A percentile compares a stretch with the other conserved stretches of the same genome.
These are phyloP conservation scores for Macroglossus sobrinus DNA, from an alignment of 2,113 vertebrate genomes.

Conservation along the genomic window DNA sequence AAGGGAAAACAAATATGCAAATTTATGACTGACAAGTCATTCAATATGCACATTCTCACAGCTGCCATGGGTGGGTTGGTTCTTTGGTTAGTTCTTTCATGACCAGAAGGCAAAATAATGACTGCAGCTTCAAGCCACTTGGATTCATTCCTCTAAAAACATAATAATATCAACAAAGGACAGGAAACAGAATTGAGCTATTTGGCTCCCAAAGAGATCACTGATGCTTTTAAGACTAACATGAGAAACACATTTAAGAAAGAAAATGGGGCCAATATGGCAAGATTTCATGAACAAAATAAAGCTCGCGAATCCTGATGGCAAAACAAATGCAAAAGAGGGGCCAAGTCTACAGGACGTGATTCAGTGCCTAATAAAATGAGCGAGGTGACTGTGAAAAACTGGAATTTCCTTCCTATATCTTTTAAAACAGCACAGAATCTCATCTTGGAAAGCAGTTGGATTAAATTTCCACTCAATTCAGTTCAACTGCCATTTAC, in stretches of 20 bases:
- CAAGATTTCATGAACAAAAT: constrained; percentile 17
- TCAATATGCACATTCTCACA: background rate
- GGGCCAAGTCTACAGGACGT: background rate
- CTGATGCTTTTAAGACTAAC: constrained; percentile 48
- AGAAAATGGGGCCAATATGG: background rate
- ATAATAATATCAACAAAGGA: constrained; percentile 30
- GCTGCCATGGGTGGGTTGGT: background rate
- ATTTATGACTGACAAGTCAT: background rate
- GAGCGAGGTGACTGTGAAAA: background rate
- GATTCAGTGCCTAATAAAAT: background rate
- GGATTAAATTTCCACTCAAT: background rate
- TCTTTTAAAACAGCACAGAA: constrained; percentile 3
- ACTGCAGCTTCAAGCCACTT: background rate
- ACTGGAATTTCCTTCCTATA: constrained; percentile 31
- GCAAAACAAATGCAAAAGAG: constrained; percentile 11
- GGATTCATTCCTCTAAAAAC: constrained; percentile 35
- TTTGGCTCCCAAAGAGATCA: constrained; percentile 14
- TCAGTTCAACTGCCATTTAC: background rate
- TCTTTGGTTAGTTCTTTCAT: no score
- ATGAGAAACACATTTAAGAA: constrained; percentile 26
- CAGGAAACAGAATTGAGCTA: constrained; percentile 53
- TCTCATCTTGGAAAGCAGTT: background rate
- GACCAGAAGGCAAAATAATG: constrained; percentile 44
- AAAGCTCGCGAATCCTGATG: constrained; percentile 18
- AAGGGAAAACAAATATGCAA: constrained; percentile 16